These are phyloP conservation scores for Platorchestia sp. DNA, from an alignment of 1,140 invertebrate genomes.

Conservation along the genomic window DNA sequence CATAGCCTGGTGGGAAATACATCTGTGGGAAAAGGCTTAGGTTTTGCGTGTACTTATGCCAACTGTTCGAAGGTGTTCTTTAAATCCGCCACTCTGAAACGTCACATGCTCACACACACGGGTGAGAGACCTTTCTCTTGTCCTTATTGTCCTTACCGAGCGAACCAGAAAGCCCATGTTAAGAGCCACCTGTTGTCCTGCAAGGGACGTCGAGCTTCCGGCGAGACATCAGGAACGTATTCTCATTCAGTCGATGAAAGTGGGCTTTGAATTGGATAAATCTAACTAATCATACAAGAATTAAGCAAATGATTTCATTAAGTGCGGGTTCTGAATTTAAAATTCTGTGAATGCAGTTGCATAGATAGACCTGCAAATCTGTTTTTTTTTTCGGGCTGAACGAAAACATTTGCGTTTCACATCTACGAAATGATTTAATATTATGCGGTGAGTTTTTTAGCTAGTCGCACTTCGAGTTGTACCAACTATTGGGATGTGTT, in stretches of 20 bases:
- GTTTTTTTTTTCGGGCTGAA: too few relatives aligned
- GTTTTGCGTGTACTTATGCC: not conserved
- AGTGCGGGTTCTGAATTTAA: too few relatives aligned
- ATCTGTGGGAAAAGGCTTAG: not conserved
- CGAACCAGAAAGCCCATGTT: conserved; percentile 55
- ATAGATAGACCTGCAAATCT: too few relatives aligned
- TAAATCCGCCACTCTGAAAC: conserved; percentile 41
- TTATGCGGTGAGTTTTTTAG: too few relatives aligned
- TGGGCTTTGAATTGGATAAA: too few relatives aligned
- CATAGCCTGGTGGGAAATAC: not conserved
- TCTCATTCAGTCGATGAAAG: not conserved
- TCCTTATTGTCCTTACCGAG: conserved; percentile 47
- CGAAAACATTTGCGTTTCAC: too few relatives aligned
- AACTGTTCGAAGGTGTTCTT: conserved; percentile 14
- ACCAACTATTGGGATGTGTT: too few relatives aligned
- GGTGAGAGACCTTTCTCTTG: conserved; percentile 52
- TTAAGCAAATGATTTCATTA: too few relatives aligned
- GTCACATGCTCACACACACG: conserved; percentile 51
- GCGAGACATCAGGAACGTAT: not conserved
- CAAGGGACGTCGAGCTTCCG: not conserved
- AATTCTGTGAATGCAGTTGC: too few relatives aligned
- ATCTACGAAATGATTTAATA: too few relatives aligned
- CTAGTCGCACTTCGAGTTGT: too few relatives aligned
- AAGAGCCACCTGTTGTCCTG: conserved; percentile 53
- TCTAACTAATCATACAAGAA: too few relatives aligned